Evolutionary conservation across 2,888 invertebrate species (phyloP).

Genomic region (Chrysina gloriosa): DNA sequence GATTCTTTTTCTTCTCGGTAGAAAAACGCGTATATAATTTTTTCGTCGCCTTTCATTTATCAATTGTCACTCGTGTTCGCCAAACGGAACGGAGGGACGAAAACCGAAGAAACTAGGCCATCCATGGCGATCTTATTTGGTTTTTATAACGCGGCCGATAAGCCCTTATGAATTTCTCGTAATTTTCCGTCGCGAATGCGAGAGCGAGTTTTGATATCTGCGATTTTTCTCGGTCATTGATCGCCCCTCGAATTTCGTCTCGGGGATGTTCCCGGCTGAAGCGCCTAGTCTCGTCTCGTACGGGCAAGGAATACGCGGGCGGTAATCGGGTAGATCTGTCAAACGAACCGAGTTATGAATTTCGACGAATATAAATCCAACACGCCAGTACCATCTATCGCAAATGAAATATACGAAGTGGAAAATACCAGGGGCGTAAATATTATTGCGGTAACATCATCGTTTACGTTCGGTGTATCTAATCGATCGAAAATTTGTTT

Average conservation of each 20-base stretch:
- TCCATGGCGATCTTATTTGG: slow-evolving; percentile 13
- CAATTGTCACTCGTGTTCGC: neutral
- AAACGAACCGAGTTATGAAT: neutral
- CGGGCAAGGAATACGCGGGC: neutral
- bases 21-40: neutral
- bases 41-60: neutral
- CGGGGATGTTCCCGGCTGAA: neutral
- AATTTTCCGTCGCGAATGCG: neutral
- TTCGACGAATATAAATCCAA: neutral
- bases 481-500: neutral
- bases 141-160: slow-evolving; percentile 21
- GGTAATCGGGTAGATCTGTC: slow-evolving; percentile 5
- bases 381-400: neutral
- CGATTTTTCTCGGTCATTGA: slow-evolving; percentile 26
- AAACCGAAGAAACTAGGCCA: slow-evolving; percentile 1
- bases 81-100: neutral
- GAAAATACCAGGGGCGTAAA: neutral
- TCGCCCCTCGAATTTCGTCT: neutral
- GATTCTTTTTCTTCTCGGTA: neutral
- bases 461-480: neutral
- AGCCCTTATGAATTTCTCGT: slow-evolving; percentile 22
- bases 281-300: neutral
- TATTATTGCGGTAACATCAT: slow-evolving; percentile 6
- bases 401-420: slow-evolving; percentile 3
- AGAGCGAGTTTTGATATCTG: slow-evolving; percentile 21